phyloP scores from a whole-genome alignment of 2,888 invertebrate species.

The Frankliniella intonsa region DNA sequence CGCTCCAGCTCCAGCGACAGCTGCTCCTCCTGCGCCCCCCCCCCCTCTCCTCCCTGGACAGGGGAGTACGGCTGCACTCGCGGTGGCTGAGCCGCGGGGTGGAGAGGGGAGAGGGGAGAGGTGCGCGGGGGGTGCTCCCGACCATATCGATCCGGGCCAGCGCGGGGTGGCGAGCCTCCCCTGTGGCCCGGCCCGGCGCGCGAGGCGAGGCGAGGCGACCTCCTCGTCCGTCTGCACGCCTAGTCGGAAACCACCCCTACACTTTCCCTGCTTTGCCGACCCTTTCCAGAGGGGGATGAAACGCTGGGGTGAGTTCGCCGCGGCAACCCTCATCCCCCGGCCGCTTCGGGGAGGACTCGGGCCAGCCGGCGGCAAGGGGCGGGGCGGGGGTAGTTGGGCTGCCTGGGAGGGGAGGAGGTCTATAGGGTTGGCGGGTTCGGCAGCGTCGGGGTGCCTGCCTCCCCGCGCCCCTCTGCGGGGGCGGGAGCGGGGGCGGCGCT shows the following conservation, averaged over 20 bases:
- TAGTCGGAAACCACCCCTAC: constrained; percentile 10
- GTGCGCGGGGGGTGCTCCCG: neutral
- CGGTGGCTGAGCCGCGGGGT: neutral
- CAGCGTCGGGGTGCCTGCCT: neutral
- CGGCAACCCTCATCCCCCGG: neutral
- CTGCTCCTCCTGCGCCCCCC: neutral
- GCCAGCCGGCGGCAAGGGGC: neutral
- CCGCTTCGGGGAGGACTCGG: neutral
- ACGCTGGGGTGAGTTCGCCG: neutral
- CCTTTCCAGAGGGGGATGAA: constrained; percentile 16
- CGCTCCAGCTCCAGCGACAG: neutral
- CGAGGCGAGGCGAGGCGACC: neutral
- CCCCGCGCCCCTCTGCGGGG: neutral
- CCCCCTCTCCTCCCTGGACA: neutral
- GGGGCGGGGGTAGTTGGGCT: neutral
- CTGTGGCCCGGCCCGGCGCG: neutral
- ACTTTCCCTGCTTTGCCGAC: constrained; percentile 24
- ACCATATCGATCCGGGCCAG: neutral
- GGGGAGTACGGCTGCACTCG: constrained; percentile 3
- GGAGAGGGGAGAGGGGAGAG: neutral
- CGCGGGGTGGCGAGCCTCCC: neutral
- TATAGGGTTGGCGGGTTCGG: neutral
- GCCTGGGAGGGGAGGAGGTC: neutral
- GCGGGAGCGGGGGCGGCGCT: too few relatives aligned
- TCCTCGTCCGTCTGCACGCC: neutral